These are phyloP conservation scores for Drosophila merina DNA, from an alignment of 2,888 invertebrate genomes.

Conservation along the genomic window DNA sequence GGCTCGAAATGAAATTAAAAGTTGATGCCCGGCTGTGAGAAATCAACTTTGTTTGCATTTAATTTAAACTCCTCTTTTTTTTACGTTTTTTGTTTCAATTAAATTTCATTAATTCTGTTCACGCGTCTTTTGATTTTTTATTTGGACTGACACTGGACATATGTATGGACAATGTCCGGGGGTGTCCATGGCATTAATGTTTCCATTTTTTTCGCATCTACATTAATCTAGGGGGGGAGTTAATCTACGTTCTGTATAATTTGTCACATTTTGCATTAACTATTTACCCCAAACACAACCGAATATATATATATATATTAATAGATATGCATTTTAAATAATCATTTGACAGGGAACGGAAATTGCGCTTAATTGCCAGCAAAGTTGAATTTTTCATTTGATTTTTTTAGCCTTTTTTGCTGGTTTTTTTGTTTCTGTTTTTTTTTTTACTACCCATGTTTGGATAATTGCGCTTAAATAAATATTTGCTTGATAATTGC, in stretches of 20 bases:
- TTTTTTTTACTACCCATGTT: conserved; percentile 8
- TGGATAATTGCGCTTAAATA: conserved; percentile 37
- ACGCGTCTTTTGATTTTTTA: conserved; percentile 56
- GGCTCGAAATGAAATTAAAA: conserved; percentile 7
- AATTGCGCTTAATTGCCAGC: conserved; percentile 63
- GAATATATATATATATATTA: background rate
- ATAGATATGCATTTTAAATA: conserved; percentile 39
- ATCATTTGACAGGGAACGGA: conserved; percentile 53
- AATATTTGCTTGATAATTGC: conserved; percentile 42
- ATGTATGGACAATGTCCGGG: conserved; percentile 64
- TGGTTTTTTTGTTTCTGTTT: background rate
- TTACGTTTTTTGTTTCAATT: conserved; percentile 21
- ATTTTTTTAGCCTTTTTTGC: conserved; percentile 22
- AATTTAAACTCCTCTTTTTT: conserved; percentile 20
- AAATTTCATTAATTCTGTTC: conserved; percentile 9
- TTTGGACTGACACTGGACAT: conserved; percentile 57
- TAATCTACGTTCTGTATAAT: conserved; percentile 23
- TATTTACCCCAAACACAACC: conserved; percentile 7
- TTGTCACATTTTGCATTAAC: conserved; percentile 40
- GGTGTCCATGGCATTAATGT: conserved; percentile 48
- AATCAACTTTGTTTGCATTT: conserved; percentile 36
- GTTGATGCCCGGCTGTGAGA: conserved; percentile 1
- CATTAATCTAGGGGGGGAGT: conserved; percentile 22
- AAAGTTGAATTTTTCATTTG: conserved; percentile 40
- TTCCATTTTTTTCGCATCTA: conserved; percentile 24